Percentiles rank a stretch among this genome's conserved stretches.
These are phyloP conservation scores for Toxostoma redivivum DNA, from an alignment of 2,113 vertebrate genomes.

Conservation along the genomic window DNA sequence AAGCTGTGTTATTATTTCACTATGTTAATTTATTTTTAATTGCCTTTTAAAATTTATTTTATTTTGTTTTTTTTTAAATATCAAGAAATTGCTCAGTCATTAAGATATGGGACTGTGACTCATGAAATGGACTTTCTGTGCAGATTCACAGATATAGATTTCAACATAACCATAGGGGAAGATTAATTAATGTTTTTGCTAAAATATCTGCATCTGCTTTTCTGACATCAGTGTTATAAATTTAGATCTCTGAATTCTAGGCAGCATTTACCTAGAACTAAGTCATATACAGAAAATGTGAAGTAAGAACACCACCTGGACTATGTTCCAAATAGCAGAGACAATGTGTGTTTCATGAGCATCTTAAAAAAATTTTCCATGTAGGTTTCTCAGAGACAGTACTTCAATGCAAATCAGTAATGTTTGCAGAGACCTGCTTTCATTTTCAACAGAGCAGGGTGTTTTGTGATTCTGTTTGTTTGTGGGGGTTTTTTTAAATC, in stretches of 20 bases:
- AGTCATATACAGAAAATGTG: neutral
- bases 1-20: neutral
- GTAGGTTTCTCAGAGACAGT: neutral
- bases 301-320: neutral
- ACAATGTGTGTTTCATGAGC: neutral
- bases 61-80: neutral
- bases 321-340: neutral
- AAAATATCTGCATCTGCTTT: neutral
- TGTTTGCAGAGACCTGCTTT: neutral
- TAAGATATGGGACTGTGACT: neutral
- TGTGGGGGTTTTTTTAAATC: rapidly evolving
- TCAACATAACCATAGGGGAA: neutral
- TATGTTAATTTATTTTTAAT: neutral
- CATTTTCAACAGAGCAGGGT: neutral
- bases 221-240: neutral
- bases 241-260: neutral
- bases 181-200: neutral
- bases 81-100: neutral
- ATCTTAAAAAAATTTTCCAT: neutral
- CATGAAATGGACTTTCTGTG: neutral
- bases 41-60: neutral
- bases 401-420: neutral
- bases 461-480: neutral
- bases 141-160: neutral
- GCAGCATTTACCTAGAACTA: neutral